Evolutionary conservation across 2,888 invertebrate species (phyloP), one percentile per base, ranked within the genome.

Genomic region (Cryptocheilus praepositus): DNA sequence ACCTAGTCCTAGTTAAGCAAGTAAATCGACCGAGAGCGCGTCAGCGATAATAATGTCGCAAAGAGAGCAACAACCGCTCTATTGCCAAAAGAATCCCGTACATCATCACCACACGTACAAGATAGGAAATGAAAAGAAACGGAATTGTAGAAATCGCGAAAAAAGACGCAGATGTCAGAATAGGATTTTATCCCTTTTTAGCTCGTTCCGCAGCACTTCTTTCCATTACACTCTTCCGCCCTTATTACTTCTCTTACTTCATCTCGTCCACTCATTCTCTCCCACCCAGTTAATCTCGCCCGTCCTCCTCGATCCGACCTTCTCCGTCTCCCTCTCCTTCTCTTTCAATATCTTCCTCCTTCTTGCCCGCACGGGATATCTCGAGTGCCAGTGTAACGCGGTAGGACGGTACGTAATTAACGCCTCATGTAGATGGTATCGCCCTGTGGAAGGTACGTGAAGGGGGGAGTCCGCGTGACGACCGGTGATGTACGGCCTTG

Each of bases 371-470:
- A 8, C 21, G 67, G 69, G 79, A 85, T 85, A 83, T 81, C 84
- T 79, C 83, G 83, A 77, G 84, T 82, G 84, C 74, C 81, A 78
- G 84, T 85, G 87, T 88, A 87, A 87, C 86, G 85, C 85, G 85
- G 86, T 86, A 85, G 86, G 81, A 84, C 77, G 84, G 81, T 83
- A 79, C 86, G 87, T 88, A 88, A 88, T 88, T 88, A 88, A 88
- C 88, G 87, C 87, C 87, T 86, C 87, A 79, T 87, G 87, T 86
- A 86, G 86, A 88, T 88, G 77, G 71, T 86, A 87, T 88, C 87
- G 81, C 28, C 59, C 74, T 72, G 75, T 65, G 74, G 76, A 81
- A 74, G 78, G 80, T 74, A 77, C 73, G 82, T 75, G 80, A 73
- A 76, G 77, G 77, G n/a, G 81, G 61, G 70, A 82, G 79, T 81